A percentile compares a stretch with the other conserved stretches of the same genome.
phyloP scores from a whole-genome alignment of 64 coral and sea anemone genomes.

The Cladopsammia gracilis region DNA sequence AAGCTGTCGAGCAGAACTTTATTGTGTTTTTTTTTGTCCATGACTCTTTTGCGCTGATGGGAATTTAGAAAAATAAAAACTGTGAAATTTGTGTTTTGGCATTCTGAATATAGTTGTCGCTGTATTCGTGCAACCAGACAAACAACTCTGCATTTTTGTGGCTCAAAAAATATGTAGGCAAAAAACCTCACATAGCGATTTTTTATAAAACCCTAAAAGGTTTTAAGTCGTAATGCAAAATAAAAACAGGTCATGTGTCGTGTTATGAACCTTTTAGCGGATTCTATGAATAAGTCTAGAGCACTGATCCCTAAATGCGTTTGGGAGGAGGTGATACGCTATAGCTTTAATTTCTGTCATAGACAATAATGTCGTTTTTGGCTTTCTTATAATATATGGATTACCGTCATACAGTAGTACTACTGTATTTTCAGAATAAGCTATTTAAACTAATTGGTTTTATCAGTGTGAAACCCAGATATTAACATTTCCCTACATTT shows the following conservation, averaged over 20 bases:
- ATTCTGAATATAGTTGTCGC: too few relatives aligned
- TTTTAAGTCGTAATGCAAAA: constrained; percentile 36
- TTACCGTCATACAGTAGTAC: constrained; percentile 30
- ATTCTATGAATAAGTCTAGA: constrained; percentile 42
- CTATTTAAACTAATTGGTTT: constrained; percentile 60
- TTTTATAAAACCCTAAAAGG: constrained; percentile 27
- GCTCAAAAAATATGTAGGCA: neutral
- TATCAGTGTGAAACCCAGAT: constrained; percentile 1
- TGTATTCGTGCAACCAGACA: neutral
- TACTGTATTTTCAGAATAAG: constrained; percentile 44
- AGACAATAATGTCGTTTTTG: neutral
- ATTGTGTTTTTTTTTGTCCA: too few relatives aligned
- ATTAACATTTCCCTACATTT: constrained; percentile 38
- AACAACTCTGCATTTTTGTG: constrained; percentile 5
- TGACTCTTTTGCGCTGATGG: too few relatives aligned
- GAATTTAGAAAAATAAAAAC: neutral
- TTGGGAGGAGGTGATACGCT: constrained; percentile 33
- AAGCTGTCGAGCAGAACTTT: too few relatives aligned
- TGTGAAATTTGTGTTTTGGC: neutral
- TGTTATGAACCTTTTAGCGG: neutral
- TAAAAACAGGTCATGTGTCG: constrained; percentile 51
- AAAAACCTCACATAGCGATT: constrained; percentile 1
- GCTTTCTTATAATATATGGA: constrained; percentile 3
- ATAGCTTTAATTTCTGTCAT: neutral
- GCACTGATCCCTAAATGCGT: constrained; percentile 44